These are phyloP conservation scores for Oryzias sinensis DNA, from an alignment of 2,797 vertebrate genomes.

Conservation along the genomic window DNA sequence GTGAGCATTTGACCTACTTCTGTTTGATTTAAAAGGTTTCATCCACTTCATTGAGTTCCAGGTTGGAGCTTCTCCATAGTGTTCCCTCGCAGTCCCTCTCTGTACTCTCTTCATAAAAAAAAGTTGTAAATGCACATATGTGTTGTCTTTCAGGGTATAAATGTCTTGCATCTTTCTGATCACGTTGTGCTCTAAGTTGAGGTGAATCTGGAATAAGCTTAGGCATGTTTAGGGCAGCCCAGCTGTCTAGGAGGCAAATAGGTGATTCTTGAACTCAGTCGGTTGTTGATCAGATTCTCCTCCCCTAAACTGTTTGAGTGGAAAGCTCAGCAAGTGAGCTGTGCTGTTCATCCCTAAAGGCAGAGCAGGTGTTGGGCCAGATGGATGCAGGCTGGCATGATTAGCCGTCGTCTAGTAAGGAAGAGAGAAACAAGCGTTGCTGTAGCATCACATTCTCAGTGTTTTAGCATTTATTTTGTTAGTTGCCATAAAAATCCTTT, in stretches of 20 bases:
- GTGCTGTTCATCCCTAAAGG: constrained; percentile 40
- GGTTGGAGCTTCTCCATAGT: constrained; percentile 32
- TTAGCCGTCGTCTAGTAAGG: constrained; percentile 24
- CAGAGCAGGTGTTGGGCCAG: constrained; percentile 56
- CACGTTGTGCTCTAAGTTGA: background rate
- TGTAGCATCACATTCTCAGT: background rate
- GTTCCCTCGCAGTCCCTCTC: constrained; percentile 9
- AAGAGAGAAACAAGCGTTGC: constrained; percentile 5
- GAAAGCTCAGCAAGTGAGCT: constrained; percentile 11
- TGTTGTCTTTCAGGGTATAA: background rate
- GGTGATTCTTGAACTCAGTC: background rate
- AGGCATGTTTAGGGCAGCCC: background rate
- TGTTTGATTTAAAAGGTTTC: constrained; percentile 51
- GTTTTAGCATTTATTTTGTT: background rate
- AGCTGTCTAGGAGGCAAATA: constrained; percentile 3
- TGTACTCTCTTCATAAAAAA: background rate
- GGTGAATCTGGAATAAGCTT: no score
- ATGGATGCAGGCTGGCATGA: constrained; percentile 49
- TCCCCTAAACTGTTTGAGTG: constrained; percentile 8
- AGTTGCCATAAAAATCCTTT: no score
- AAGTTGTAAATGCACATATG: background rate
- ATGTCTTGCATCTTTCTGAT: constrained; percentile 1
- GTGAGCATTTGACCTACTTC: constrained; percentile 62
- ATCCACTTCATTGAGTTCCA: constrained; percentile 44
- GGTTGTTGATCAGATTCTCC: constrained; percentile 4